phyloP scores from a whole-genome alignment of 2,888 invertebrate genomes.

The Deilephila elpenor region DNA sequence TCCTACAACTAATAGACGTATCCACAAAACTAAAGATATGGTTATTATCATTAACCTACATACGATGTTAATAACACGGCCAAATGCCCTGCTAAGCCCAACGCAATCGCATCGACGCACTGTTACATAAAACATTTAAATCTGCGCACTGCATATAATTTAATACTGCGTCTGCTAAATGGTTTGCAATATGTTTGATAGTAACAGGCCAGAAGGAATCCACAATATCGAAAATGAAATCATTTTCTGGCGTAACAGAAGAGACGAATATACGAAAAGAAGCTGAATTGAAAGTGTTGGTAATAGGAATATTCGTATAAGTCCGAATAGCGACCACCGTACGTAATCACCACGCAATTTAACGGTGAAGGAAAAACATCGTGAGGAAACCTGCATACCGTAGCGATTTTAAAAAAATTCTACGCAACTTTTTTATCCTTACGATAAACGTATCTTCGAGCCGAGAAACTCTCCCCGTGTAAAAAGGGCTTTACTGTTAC shows the following conservation, averaged over 20 bases:
- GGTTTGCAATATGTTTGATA: background rate
- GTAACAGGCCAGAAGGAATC: background rate
- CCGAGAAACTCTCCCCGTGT: no score
- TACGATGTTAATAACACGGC: background rate
- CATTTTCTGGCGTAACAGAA: background rate
- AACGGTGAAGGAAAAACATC: no score
- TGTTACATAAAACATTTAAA: constrained; percentile 20
- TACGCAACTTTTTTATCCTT: no score
- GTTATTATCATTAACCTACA: constrained; percentile 1
- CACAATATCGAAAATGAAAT: background rate
- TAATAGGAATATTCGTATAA: no score
- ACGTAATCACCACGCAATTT: no score
- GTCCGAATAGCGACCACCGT: no score
- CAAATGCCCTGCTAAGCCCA: background rate
- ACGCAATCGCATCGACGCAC: constrained; percentile 14
- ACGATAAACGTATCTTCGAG: no score
- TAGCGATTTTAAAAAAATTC: no score
- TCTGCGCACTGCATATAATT: constrained; percentile 26
- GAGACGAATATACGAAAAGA: background rate
- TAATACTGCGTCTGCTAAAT: constrained; percentile 5
- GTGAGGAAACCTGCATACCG: no score
- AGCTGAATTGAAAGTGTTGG: no score
- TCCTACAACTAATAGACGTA: background rate
- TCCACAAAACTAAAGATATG: no score
- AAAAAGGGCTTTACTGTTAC: no score